Evolutionary conservation across 2,113 vertebrate species (phyloP).

Genomic region (Coreoperca whiteheadi): DNA sequence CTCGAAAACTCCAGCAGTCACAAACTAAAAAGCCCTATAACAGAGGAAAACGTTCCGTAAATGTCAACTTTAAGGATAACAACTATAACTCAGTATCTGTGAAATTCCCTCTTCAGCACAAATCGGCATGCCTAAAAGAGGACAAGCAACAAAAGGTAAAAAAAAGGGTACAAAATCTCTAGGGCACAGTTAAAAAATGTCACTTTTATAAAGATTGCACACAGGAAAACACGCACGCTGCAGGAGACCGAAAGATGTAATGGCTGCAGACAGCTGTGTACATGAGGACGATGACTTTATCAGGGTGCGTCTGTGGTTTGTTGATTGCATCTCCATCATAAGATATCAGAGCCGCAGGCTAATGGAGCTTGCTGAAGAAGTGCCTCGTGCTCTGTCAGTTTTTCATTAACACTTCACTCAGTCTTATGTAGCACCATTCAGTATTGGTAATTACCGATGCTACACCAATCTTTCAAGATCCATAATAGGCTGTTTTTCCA

Average conservation of each 20-base stretch:
- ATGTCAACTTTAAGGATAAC: slow-evolving; percentile 35
- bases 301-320: slow-evolving; percentile 45
- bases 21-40: slow-evolving; percentile 24
- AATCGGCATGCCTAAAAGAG: slow-evolving; percentile 35
- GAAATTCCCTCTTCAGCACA: slow-evolving; percentile 33
- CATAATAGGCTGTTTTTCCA: slow-evolving; percentile 63
- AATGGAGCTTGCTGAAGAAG: slow-evolving; percentile 60
- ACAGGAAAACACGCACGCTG: slow-evolving; percentile 8
- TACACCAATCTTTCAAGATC: slow-evolving; percentile 63
- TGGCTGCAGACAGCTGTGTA: slow-evolving; percentile 34
- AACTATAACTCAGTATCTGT: slow-evolving; percentile 13
- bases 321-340: slow-evolving; percentile 69
- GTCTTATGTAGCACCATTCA: slow-evolving; percentile 39
- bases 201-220: slow-evolving; percentile 9
- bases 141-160: slow-evolving; percentile 19
- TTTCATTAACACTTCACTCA: slow-evolving; percentile 65
- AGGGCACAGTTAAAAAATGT: slow-evolving; percentile 8
- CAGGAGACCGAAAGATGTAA: slow-evolving; percentile 9
- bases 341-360: slow-evolving; percentile 66
- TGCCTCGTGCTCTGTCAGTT: slow-evolving; percentile 61
- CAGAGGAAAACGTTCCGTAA: slow-evolving; percentile 4
- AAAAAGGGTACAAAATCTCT: slow-evolving; percentile 8
- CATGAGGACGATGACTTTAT: slow-evolving; percentile 46
- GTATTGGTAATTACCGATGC: slow-evolving; percentile 67
- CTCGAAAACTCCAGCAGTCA: slow-evolving; percentile 19